Conservation (phyloP, 2,888 invertebrate genomes). For the Epinotia bilunana region DNA sequence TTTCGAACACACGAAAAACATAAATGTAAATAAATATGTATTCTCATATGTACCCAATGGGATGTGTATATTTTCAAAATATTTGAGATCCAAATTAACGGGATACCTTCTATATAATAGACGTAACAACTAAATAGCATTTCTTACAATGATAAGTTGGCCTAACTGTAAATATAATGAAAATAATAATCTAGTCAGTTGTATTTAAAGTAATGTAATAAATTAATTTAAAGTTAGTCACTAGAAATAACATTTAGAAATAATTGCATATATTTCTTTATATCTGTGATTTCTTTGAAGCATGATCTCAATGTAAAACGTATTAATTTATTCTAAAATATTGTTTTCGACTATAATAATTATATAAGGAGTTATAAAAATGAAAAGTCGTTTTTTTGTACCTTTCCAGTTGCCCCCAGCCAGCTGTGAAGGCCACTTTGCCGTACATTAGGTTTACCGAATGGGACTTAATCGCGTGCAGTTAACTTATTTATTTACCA, state of each 20-base stretch:
- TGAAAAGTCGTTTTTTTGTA: not conserved
- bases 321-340: conserved; percentile 34
- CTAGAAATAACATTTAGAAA: conserved; percentile 37
- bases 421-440: too few species aligned
- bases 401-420: too few species aligned
- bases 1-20: not conserved
- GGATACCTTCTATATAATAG: conserved; percentile 21
- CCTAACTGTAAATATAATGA: conserved; percentile 55
- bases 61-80: conserved; percentile 27
- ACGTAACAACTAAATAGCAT: conserved; percentile 57
- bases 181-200: conserved; percentile 45
- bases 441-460: too few species aligned
- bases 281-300: conserved; percentile 29
- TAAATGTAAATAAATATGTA: conserved; percentile 2
- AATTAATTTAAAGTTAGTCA: conserved; percentile 51
- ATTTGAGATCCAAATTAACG: conserved; percentile 25
- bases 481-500: too few species aligned
- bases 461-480: too few species aligned
- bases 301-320: conserved; percentile 34
- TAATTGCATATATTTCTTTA: conserved; percentile 33
- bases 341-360: conserved; percentile 42
- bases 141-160: conserved; percentile 61
- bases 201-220: conserved; percentile 49
- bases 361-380: conserved; percentile 41
- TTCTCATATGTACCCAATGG: conserved; percentile 19